A percentile compares a stretch with the other conserved stretches of the same genome.
phyloP scores from a whole-genome alignment of 1,140 invertebrate genomes.

The Macrobrachium nipponense region DNA sequence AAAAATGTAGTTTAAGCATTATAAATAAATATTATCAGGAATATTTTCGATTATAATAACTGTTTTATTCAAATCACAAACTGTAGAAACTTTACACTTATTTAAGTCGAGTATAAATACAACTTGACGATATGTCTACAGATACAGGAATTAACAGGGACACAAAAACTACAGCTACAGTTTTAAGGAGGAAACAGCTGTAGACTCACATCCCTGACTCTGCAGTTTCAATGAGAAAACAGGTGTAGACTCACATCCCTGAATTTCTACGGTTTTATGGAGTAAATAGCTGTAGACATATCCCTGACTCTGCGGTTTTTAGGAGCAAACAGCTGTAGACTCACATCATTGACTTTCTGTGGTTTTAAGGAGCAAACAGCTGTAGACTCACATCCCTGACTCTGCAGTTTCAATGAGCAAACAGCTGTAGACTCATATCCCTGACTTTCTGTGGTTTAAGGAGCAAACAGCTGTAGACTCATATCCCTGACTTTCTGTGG shows the following conservation, averaged over 20 bases:
- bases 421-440: conserved; percentile 9
- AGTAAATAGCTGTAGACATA: neutral
- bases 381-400: neutral
- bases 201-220: conserved; percentile 20
- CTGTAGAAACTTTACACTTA: neutral
- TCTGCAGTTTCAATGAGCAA: too few species aligned
- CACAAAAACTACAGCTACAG: too few species aligned
- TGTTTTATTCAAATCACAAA: neutral
- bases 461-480: conserved; percentile 6
- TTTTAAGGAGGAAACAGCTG: neutral
- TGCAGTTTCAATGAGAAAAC: neutral
- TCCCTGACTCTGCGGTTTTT: neutral
- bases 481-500: neutral
- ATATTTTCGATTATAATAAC: too few species aligned
- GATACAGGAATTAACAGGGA: neutral
- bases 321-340: too few species aligned
- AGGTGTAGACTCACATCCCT: neutral
- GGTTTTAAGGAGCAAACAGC: neutral
- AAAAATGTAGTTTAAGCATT: too few species aligned
- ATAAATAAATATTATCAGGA: too few species aligned
- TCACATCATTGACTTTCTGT: neutral
- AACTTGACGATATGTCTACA: too few species aligned
- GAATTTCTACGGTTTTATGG: neutral
- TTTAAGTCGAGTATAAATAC: neutral
- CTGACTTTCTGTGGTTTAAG: neutral